Evolutionary conservation across 2,888 invertebrate species (phyloP), one percentile per base, ranked within the genome.

Genomic region (Tenthredo notha): DNA sequence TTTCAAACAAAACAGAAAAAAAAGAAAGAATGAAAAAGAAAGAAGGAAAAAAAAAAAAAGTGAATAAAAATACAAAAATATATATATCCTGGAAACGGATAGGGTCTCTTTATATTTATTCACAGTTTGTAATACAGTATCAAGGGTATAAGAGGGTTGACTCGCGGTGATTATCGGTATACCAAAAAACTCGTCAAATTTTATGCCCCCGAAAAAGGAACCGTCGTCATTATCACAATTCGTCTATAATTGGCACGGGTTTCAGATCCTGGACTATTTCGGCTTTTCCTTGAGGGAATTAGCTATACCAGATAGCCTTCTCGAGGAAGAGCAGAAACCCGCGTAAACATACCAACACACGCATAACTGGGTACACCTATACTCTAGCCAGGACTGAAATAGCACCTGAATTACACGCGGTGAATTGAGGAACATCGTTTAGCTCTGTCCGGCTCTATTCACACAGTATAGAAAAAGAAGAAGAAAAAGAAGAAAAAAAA

Each of bases 241-340:
- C 21, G 10, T 4, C 25, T 61, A 21, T 61, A 58, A 21, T 78
- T 78, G 58, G 78, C 78, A 78, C 78, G n/a, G 9, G 58, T 58
- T 37, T 1, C 37, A 15, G 50, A 54, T 37, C 7, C 78, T 29
- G 29, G 7, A 54, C 58, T 78, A 78, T 78, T 78, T 33, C 15
- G 37, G 25, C 54, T 78, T 75, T 29, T 18, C 9, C 54, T 10
- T 70, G 70, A 70, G 15, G 4, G 70, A 33, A 72, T n/a, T 18
- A 18, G 18, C 37, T 37, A 37, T 33, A 37, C 10, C 29, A 61
- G 61, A 61, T 61, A 61, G 61, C 54, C 54, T 54, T n/a, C n/a
- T n/a, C 61, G 25, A 12, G 25, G 61, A 61, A 61, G 9, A 61
- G 25, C 61, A 61, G 61, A 61, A 12, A 29, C 61, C 61, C 61